Percentiles rank a stretch among this genome's conserved stretches.
These are phyloP conservation scores for Calypte anna DNA, from an alignment of 2,113 vertebrate genomes.

Conservation along the genomic window DNA sequence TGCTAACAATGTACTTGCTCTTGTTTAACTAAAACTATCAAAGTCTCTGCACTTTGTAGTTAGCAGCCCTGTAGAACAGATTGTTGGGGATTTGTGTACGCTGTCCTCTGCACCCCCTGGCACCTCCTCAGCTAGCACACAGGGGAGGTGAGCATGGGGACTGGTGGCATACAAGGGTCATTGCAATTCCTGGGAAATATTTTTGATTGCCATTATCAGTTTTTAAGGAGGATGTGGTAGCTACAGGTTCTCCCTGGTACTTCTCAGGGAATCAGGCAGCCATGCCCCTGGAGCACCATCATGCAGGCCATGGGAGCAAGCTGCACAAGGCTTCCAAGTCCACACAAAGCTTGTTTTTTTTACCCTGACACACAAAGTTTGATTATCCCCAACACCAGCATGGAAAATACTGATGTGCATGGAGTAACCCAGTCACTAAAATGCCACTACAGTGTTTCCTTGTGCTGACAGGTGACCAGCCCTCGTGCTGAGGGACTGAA, in stretches of 20 bases:
- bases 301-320: background rate
- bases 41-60: background rate
- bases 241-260: background rate
- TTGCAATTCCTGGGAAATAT: background rate
- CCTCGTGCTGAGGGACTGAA: accelerated
- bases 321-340: background rate
- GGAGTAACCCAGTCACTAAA: too few relatives aligned
- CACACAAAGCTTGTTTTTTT: background rate
- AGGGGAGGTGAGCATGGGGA: background rate
- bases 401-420: accelerated
- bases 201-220: background rate
- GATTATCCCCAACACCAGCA: background rate
- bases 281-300: background rate
- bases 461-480: too few relatives aligned
- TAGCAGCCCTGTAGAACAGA: too few relatives aligned
- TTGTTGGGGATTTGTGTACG: accelerated
- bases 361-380: background rate
- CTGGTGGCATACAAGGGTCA: background rate
- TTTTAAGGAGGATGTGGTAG: background rate
- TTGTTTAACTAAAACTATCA: background rate
- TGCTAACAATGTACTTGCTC: background rate
- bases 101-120: too few relatives aligned
- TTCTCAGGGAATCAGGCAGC: background rate
- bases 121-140: accelerated
- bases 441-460: background rate